Evolutionary conservation across 2,113 vertebrate genomes (phyloP), one percentile per base, ranked within the genome.

Genomic region (Pachycephala philippinensis): DNA sequence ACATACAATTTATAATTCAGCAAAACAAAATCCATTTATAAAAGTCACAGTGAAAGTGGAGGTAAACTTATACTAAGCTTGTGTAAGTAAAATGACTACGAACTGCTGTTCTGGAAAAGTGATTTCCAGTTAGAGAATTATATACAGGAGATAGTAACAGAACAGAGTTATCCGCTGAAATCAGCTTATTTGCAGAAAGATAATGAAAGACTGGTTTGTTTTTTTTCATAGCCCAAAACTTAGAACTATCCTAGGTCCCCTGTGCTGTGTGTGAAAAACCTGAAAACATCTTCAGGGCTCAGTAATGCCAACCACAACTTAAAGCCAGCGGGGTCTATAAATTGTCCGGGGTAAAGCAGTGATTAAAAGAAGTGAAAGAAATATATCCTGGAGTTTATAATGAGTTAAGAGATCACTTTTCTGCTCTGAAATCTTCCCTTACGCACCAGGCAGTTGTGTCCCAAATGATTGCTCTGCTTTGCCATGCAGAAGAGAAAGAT

Each of bases 21-120:
- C 76, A 79, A 95, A 87, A 87, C 61, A 82, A 94, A 94, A 92
- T 21, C 91, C 88, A 81, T 77, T 84, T 93, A 88, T 37, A 97
- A 95, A 95, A 96, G 85, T 94, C 94, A 93, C 96, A 95, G 92
- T 95, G 93, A 57, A 60, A 94, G 91, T 68, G 52, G 59, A 91
- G 42, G 84, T 90, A 95, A 97, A 91, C 82, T 61, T 35, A 63
- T 8, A 81, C 84, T 77, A 75, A 74, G 65, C 70, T 64, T 39
- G 84, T 89, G 52, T 79, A 57, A 83, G 78, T 79, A 76, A 87
- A 95, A 91, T 6, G 14, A 89, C 30, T 52, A 84, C 5, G 17
- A 94, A 87, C 45, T 74, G 52, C 56, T 86, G 70, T 35, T 85
- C 54, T 74, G 78, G 87, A 93, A 93, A 93, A 85, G 77, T 17